Percentiles rank a stretch among this genome's conserved stretches.
Evolutionary conservation across 1,140 invertebrate genomes (phyloP).

Genomic region (Drosophila takahashii): DNA sequence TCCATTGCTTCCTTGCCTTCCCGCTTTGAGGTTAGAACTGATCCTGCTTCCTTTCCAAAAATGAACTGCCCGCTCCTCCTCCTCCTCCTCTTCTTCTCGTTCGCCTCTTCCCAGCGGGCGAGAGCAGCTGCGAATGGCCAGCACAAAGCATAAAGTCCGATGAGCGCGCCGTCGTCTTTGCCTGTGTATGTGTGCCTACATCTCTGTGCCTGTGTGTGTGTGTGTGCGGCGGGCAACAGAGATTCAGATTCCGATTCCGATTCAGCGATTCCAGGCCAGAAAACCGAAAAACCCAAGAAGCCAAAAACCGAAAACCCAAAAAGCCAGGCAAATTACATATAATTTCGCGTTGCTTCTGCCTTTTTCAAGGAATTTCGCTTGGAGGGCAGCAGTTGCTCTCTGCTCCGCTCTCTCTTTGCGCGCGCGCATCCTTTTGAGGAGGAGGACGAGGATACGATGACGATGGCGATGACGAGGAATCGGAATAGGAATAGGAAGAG

Average conservation of each 20-base stretch:
- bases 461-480: neutral
- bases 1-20: slow-evolving; percentile 5
- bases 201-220: neutral
- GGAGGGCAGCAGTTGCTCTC: slow-evolving; percentile 46
- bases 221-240: slow-evolving; percentile 16
- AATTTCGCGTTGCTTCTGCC: slow-evolving; percentile 27
- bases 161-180: slow-evolving; percentile 35
- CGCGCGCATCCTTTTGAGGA: slow-evolving; percentile 41
- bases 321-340: slow-evolving; percentile 46
- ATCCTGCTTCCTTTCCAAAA: slow-evolving; percentile 41
- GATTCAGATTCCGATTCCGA: slow-evolving; percentile 1
- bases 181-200: neutral
- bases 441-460: neutral
- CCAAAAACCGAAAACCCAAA: slow-evolving; percentile 4
- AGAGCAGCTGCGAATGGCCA: slow-evolving; percentile 39
- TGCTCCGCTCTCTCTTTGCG: slow-evolving; percentile 40
- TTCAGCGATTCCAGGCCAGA: slow-evolving; percentile 33
- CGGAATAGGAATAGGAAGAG: slow-evolving; percentile 11
- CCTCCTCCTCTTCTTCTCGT: slow-evolving; percentile 1
- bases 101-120: slow-evolving; percentile 15
- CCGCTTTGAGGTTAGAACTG: slow-evolving; percentile 49
- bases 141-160: slow-evolving; percentile 49
- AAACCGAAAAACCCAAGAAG: slow-evolving; percentile 6
- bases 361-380: slow-evolving; percentile 48
- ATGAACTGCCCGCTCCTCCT: slow-evolving; percentile 8